phyloP scores from a whole-genome alignment of 2,888 invertebrate species.

The Pseudococcus longispinus region DNA sequence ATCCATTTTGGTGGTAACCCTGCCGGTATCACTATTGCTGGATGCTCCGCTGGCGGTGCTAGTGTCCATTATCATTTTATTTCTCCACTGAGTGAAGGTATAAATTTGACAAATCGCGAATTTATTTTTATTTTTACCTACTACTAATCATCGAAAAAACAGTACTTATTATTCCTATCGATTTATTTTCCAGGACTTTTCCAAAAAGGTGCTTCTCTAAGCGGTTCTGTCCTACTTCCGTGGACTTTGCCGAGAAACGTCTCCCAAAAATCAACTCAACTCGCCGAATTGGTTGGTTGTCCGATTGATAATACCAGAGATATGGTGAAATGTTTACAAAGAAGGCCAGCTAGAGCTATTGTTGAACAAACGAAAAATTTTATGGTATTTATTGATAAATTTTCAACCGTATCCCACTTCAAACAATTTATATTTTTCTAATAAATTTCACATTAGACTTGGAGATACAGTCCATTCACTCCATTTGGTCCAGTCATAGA shows the following conservation, averaged over 20 bases:
- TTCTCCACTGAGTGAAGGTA: constrained; percentile 70
- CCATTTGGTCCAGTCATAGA: constrained; percentile 79
- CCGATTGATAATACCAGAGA: constrained; percentile 59
- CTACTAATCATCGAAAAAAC: too few species aligned
- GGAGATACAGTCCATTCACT: constrained; percentile 73
- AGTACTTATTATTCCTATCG: too few species aligned
- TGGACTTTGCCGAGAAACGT: constrained; percentile 61
- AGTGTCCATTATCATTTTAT: constrained; percentile 77
- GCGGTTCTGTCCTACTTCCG: constrained; percentile 61
- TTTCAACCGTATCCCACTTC: too few species aligned
- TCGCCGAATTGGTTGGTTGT: constrained; percentile 61
- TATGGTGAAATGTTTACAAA: constrained; percentile 61
- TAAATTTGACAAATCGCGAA: constrained; percentile 57
- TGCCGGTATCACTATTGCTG: constrained; percentile 72
- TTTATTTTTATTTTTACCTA: too few species aligned
- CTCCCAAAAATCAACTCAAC: constrained; percentile 59
- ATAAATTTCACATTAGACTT: constrained; percentile 63
- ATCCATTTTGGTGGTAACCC: constrained; percentile 76
- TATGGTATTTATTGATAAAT: neutral
- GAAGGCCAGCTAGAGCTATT: constrained; percentile 60
- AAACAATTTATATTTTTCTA: neutral
- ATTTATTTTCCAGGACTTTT: constrained; percentile 60
- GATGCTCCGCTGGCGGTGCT: constrained; percentile 77
- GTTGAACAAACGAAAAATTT: constrained; percentile 57
- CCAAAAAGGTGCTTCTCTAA: constrained; percentile 61